Evolutionary conservation across 2,888 invertebrate species (phyloP), one percentile per base, ranked within the genome.

Genomic region (Orthosia gothica): DNA sequence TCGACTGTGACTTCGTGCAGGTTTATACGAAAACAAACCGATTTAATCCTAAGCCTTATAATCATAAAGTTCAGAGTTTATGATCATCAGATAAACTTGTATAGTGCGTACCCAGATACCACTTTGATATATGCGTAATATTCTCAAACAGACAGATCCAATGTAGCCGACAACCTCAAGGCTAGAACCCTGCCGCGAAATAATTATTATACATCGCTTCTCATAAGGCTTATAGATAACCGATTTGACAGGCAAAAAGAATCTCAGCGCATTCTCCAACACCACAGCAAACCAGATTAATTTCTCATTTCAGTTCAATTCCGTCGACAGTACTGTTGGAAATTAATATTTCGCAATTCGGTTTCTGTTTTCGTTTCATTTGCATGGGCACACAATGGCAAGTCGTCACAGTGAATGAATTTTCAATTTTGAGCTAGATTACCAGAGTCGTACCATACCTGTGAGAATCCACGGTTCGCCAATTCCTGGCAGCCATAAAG

Each of bases 171-270:
- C 90, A 91, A 88, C 85, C 87, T 88, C 88, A 87, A 90, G 88
- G 79, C 87, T 89, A 88, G 89, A 87, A 86, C 87, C 94, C 92
- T 89, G 93, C 93, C 92, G 93, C 72, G 93, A 93, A 90, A 92
- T 91, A 92, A 93, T 92, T 93, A 79, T 89, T 88, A 82, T 73
- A 80, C 85, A 85, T 85, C 83, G 85, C 76, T 76, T 84, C 71
- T 83, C 88, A 89, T 76, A 69, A 74, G 87, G 86, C 85, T 84
- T 84, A 76, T 66, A 86, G 77, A 81, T 83, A 84, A 84, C 84
- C 82, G 73, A 87, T 81, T 82, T 90, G 90, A 89, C 89, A 89
- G 86, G 81, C 87, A 83, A 88, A 91, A 89, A 89, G 74, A 83
- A 83, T 77, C 79, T 75, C 73, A 79, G 78, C 75, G 74, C 78